phyloP scores from a whole-genome alignment of 2,113 vertebrate genomes.

The Anolis carolinensis region DNA sequence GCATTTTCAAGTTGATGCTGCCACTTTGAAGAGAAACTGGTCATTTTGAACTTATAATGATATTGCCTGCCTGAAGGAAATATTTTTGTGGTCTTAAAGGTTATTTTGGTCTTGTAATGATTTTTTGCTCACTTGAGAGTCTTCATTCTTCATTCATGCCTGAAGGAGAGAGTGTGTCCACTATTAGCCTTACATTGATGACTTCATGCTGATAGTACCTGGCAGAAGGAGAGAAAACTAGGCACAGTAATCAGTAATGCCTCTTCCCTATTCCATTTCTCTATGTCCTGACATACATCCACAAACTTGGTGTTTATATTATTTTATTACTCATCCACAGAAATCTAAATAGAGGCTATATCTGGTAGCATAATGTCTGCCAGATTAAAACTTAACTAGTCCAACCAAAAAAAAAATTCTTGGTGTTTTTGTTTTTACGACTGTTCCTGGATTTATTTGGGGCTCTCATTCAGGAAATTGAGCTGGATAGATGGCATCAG shows the following conservation, averaged over 20 bases:
- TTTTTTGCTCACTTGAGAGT: too few relatives aligned
- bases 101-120: too few relatives aligned
- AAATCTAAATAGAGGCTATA: background rate
- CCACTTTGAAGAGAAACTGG: background rate
- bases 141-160: background rate
- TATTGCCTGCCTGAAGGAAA: background rate
- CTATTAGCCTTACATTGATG: background rate
- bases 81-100: too few relatives aligned
- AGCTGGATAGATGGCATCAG: too few relatives aligned
- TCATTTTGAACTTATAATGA: background rate
- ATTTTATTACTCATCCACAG: background rate
- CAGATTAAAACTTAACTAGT: too few relatives aligned
- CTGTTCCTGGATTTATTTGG: too few relatives aligned
- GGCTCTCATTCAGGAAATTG: too few relatives aligned
- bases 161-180: background rate
- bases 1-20: background rate
- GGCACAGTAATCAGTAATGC: background rate
- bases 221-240: background rate
- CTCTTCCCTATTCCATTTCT: background rate
- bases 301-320: background rate
- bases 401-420: too few relatives aligned
- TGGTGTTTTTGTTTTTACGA: too few relatives aligned
- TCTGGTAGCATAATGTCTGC: too few relatives aligned
- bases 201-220: background rate
- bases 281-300: background rate